A percentile compares a stretch with the other conserved stretches of the same genome.
Evolutionary conservation across 2,888 invertebrate genomes (phyloP).

Genomic region (Polydrusus pterygomalis): DNA sequence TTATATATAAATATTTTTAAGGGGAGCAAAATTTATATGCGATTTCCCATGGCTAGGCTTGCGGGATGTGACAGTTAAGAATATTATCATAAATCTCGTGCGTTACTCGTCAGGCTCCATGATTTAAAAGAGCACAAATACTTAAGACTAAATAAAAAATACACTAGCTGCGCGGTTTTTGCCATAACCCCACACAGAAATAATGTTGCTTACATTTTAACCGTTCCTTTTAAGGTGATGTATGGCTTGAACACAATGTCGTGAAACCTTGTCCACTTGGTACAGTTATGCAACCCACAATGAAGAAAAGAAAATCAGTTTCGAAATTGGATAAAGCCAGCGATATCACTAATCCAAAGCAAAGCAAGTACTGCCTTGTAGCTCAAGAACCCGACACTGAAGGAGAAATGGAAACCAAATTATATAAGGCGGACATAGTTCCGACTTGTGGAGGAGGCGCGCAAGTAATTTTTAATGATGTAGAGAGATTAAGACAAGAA

Average conservation of each 20-base stretch:
- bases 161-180: too few species aligned
- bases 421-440: conserved; percentile 95
- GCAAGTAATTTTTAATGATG: conserved; percentile 95
- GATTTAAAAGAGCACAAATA: too few species aligned
- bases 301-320: conserved; percentile 88
- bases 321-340: conserved; percentile 87
- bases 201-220: neutral
- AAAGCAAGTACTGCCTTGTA: conserved; percentile 90
- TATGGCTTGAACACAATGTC: conserved; percentile 94
- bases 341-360: conserved; percentile 81
- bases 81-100: too few species aligned
- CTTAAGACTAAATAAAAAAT: too few species aligned
- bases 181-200: too few species aligned
- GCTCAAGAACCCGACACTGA: conserved; percentile 94
- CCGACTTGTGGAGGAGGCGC: conserved; percentile 96
- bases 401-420: conserved; percentile 93
- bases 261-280: conserved; percentile 86
- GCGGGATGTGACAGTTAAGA: too few species aligned
- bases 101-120: too few species aligned
- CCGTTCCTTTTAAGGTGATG: conserved; percentile 74
- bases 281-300: conserved; percentile 90
- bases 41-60: too few species aligned
- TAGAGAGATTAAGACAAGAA: conserved; percentile 90
- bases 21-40: too few species aligned
- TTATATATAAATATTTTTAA: too few species aligned